Base-by-base conservation (phyloP, 2,888 invertebrate species). In the Argyra leucocephala region DNA sequence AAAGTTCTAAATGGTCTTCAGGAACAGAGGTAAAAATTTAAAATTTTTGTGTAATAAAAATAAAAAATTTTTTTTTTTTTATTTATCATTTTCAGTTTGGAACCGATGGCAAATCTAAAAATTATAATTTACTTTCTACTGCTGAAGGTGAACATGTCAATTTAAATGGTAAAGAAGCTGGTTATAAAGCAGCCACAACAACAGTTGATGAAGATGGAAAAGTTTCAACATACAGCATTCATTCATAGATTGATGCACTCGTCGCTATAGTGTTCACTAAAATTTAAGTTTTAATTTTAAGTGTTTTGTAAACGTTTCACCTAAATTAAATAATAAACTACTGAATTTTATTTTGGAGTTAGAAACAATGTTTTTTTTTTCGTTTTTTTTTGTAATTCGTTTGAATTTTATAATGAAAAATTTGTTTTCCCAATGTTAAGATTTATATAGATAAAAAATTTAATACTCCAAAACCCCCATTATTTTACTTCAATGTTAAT, bases 181-280 rank as follows among this genome's bases (percentile, higher is more conserved):
- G 81, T 24, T 83, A 79, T 71, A 83, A 83, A 68, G 78, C 80
- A 61, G 83, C 86, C 15, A 80, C 83, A 18, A 83, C 86, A 18
- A 83, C 84, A 3, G 78, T 86, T 15, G 85, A 86, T 70, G 84
- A 86, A 73, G 84, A 86, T 70, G 87, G 87, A 70, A 85, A 84
- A 76, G 72, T 85, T 48, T 81, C 82, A 69, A 82, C 82, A 69
- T 83, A 84, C 75, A 82, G 83, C 68, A 82, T 84, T 31, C 78
- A 78, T 70, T 76, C 79, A 66, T 77, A 76, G 10, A 63, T 24
- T 4, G 62, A 48, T 18, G 48, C 48, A 48, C 48, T 48, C 6
- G n/a, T n/a, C 10, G 10, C 6, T 31, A 10, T 48, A n/a, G 48
- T 48, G 48, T 48, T 48, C 48, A 48, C 18, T 12, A 48, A 48